These are phyloP conservation scores for Trichosurus vulpecula DNA, from an alignment of 2,797 vertebrate species.

Conservation along the genomic window DNA sequence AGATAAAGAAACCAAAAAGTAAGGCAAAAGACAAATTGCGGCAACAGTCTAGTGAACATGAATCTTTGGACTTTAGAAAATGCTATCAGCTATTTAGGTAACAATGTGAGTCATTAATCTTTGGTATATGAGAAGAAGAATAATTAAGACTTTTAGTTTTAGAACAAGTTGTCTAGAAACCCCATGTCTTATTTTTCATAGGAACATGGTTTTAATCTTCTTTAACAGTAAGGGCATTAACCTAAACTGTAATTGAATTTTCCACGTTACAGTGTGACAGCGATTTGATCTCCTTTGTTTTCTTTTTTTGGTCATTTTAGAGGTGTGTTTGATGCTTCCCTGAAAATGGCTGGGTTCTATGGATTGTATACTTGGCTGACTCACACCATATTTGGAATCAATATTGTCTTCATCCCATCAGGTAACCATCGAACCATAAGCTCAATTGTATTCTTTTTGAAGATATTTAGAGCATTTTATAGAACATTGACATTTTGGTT, in stretches of 20 bases:
- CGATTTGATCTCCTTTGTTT: slow-evolving; percentile 50
- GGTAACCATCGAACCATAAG: slow-evolving; percentile 86
- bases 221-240: neutral
- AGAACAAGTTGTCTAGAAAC: slow-evolving; percentile 2
- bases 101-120: slow-evolving; percentile 5
- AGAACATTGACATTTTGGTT: neutral
- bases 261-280: slow-evolving; percentile 3
- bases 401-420: slow-evolving; percentile 98
- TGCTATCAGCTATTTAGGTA: neutral
- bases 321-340: slow-evolving; percentile 98
- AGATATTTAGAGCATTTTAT: slow-evolving; percentile 10
- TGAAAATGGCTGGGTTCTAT: slow-evolving; percentile 99
- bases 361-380: slow-evolving; percentile 99
- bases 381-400: slow-evolving; percentile 99
- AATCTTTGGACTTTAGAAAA: slow-evolving; percentile 26
- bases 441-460: slow-evolving; percentile 7
- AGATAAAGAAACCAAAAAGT: neutral
- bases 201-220: neutral
- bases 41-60: slow-evolving; percentile 1
- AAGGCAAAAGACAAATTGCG: slow-evolving; percentile 29
- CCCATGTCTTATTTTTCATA: neutral
- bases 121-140: neutral
- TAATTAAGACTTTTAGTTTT: slow-evolving; percentile 24
- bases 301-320: slow-evolving; percentile 85
- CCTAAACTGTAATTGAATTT: slow-evolving; percentile 20